These are phyloP conservation scores for Drosophila subquinaria DNA, from an alignment of 2,888 invertebrate species.

Conservation along the genomic window DNA sequence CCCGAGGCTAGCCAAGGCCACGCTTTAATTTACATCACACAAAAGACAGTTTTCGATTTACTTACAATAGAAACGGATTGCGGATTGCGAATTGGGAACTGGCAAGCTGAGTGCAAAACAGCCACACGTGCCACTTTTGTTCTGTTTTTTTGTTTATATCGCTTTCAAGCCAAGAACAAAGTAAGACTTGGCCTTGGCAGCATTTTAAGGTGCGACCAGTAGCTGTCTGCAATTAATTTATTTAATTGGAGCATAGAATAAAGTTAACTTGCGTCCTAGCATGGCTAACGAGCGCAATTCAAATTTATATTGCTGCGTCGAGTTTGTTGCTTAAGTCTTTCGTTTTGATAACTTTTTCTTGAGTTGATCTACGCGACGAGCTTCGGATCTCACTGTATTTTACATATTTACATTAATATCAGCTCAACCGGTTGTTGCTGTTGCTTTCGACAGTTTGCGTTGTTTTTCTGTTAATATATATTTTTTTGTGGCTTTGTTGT, in stretches of 20 bases:
- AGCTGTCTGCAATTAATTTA: slow-evolving; percentile 62
- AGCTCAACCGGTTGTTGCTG: slow-evolving; percentile 63
- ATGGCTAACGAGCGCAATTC: slow-evolving; percentile 6
- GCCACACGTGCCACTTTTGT: slow-evolving; percentile 69
- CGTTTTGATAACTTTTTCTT: slow-evolving; percentile 46
- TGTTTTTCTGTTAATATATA: slow-evolving; percentile 10
- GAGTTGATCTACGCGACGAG: slow-evolving; percentile 17
- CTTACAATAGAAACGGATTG: slow-evolving; percentile 34
- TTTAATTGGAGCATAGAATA: slow-evolving; percentile 58
- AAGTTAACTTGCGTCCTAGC: neutral
- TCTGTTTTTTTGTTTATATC: neutral
- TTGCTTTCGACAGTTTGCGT: slow-evolving; percentile 24
- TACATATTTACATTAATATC: slow-evolving; percentile 49
- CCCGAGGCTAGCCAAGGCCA: slow-evolving; percentile 65
- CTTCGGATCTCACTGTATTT: neutral
- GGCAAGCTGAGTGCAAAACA: slow-evolving; percentile 25
- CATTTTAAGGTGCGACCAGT: slow-evolving; percentile 65
- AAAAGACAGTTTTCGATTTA: slow-evolving; percentile 56
- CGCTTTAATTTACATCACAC: slow-evolving; percentile 58
- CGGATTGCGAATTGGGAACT: slow-evolving; percentile 3
- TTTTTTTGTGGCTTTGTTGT: slow-evolving; percentile 1
- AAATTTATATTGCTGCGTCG: neutral
- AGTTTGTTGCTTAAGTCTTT: slow-evolving; percentile 57
- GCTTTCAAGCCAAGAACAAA: slow-evolving; percentile 33
- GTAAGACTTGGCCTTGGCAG: slow-evolving; percentile 45